Base-by-base conservation (phyloP, 2,113 vertebrate genomes). In the Grus americana region DNA sequence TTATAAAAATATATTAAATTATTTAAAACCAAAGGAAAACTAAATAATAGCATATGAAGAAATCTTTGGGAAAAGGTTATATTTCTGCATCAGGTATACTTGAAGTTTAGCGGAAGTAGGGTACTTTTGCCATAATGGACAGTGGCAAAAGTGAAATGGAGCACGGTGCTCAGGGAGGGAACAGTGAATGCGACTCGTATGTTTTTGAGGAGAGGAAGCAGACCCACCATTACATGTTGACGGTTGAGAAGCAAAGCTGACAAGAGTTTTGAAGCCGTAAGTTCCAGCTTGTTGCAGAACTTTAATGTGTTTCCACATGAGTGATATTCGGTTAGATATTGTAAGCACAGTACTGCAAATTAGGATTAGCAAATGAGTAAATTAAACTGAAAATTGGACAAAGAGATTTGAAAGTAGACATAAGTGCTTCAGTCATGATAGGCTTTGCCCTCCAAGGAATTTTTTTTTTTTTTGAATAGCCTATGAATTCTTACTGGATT, bases 171-270 rank as follows among this genome's bases (percentile, higher is more conserved):
- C 66, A 58, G 57, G 55, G 54, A 42, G 19, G 29, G 44, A 78
- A 6, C 34, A 26, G 58, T 11, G 50, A 62, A 46, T 0, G 3
- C 0, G 0, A 29, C 38, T 20, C 14, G 49, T 3, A 13, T 0
- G 0, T 17, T 79, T 89, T 47, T 54, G 62, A 71, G 76, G 42
- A 75, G 20, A 68, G 22, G 58, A 38, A 12, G 34, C 36, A 90
- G 73, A 76, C 27, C 47, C 57, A 36, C 57, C 47, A 38, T 9
- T 75, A 34, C 8, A 27, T 1, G 1, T 5, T 19, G n/a, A 74
- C 0, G 9, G 52, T 3, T 47, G 55, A 82, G 74, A 50, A 80
- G 58, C 42, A 70, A 92, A 93, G 58, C 34, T 42, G 63, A 83
- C 20, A 47, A 58, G 59, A 49, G 46, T 83, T 80, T 76, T 75